Evolutionary conservation across 1,140 invertebrate species (phyloP).

Genomic region (Megathymus violae): DNA sequence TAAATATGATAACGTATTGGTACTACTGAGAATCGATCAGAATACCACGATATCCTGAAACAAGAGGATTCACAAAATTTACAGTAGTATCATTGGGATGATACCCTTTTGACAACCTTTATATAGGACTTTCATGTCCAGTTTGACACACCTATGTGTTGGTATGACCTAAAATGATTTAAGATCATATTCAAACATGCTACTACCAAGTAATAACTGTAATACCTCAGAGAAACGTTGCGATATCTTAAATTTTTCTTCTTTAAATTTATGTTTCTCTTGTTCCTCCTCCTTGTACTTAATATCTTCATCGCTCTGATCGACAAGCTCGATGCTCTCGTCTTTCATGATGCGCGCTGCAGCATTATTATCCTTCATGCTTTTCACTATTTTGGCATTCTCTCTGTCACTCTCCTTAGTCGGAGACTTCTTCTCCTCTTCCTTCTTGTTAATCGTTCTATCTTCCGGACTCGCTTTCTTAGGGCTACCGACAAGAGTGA

Average conservation of each 20-base stretch:
- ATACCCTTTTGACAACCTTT: too few species aligned
- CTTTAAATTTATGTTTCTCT: conserved; percentile 68
- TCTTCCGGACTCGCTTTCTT: conserved; percentile 67
- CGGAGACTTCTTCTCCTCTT: conserved; percentile 47
- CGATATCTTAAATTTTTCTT: conserved; percentile 77
- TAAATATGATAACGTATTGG: too few species aligned
- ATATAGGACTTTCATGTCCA: too few species aligned
- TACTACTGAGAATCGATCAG: too few species aligned
- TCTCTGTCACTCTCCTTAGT: conserved; percentile 53
- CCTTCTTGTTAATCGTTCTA: conserved; percentile 16
- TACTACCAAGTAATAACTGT: too few species aligned
- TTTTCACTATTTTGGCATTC: conserved; percentile 24
- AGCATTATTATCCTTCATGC: conserved; percentile 61
- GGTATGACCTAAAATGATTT: too few species aligned
- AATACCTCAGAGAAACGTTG: conserved; percentile 73
- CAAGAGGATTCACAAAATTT: too few species aligned
- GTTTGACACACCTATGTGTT: too few species aligned
- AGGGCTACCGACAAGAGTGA: conserved; percentile 87
- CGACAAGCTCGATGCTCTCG: conserved; percentile 76
- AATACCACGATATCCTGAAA: too few species aligned
- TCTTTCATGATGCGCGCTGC: conserved; percentile 65
- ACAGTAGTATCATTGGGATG: too few species aligned
- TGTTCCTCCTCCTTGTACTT: conserved; percentile 75
- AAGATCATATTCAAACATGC: too few species aligned
- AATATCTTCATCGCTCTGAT: conserved; percentile 73